A percentile compares a stretch with the other conserved stretches of the same genome.
Evolutionary conservation across 2,113 vertebrate genomes (phyloP).

Genomic region (Ursus arctos): DNA sequence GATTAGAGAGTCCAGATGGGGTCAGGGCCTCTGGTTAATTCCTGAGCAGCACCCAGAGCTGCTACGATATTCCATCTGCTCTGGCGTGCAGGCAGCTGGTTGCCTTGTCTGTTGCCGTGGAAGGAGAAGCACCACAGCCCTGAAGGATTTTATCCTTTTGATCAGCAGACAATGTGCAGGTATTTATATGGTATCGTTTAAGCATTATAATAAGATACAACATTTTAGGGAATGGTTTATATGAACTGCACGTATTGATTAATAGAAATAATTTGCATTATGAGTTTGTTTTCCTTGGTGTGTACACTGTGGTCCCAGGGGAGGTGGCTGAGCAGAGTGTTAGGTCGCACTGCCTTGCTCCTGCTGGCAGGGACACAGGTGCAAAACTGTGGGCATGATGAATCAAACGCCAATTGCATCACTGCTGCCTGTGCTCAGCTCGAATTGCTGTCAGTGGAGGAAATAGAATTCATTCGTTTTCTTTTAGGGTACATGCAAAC

Average conservation of each 20-base stretch:
- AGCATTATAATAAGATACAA: conserved; percentile 25
- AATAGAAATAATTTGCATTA: conserved; percentile 65
- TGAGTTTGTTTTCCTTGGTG: conserved; percentile 71
- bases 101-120: not conserved
- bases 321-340: conserved; percentile 63
- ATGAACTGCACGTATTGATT: conserved; percentile 35
- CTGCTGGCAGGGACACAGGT: conserved; percentile 80
- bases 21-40: not conserved
- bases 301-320: not conserved
- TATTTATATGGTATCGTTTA: conserved; percentile 37
- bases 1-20: not conserved
- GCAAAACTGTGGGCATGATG: conserved; percentile 74
- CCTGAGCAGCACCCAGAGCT: not conserved
- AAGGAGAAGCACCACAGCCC: not conserved
- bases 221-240: conserved; percentile 41
- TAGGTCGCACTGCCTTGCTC: not conserved
- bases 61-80: not conserved
- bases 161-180: not conserved
- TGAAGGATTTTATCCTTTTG: conserved; percentile 49
- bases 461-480: conserved; percentile 80
- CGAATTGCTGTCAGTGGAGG: conserved; percentile 65
- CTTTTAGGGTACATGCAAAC: conserved; percentile 74
- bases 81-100: not conserved
- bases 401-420: conserved; percentile 75
- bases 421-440: conserved; percentile 68